Evolutionary conservation across 1,140 invertebrate species (phyloP), one percentile per base, ranked within the genome.

Genomic region (Drosophila parabipectinata): DNA sequence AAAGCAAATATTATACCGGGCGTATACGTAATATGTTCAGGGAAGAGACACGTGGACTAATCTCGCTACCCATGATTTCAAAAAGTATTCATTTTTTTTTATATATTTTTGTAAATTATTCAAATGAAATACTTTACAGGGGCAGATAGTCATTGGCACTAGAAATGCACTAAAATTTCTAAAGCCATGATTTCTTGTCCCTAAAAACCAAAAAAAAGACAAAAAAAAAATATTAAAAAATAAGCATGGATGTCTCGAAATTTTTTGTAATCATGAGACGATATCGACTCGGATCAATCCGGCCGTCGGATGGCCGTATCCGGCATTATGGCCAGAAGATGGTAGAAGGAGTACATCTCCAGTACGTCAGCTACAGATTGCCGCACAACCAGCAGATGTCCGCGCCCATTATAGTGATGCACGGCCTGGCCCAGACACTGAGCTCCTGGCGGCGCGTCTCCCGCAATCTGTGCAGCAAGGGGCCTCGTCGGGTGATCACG

Each of bases 391-490:
- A 53, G 1, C 14, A 71, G 2, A 28, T 41, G 1, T 39, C 30
- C 3, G 72, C 77, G 4, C 96, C 97, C 2, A 92, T 98, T 9
- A 88, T 98, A 2, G 94, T 98, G 37, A 94, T 97, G 89, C 97
- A 98, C 92, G 97, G 96, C 2, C 92, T 98, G 12, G 94, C 97
- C 66, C 96, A 96, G 0, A 95, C 95, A 0, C 97, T 96, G 91
- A 94, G 90, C 50, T 97, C 98, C 88, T 98, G 96, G 96, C 95
- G 95, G 8, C 50, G 56, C 0, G 14, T 53, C 1, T 59, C 59
- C 0, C 52, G 56, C 0, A 18, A 73, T 8, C 21, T 79, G 4
- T 48, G 56, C 5, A 51, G 60, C 2, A 9, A 15, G 1, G 74
- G 69, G 1, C 28, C 47, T 8, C 69, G 77, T 0, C 26, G 30